These are phyloP conservation scores for Hirudinaria manillensis DNA, from an alignment of 2,888 invertebrate genomes.

Conservation along the genomic window DNA sequence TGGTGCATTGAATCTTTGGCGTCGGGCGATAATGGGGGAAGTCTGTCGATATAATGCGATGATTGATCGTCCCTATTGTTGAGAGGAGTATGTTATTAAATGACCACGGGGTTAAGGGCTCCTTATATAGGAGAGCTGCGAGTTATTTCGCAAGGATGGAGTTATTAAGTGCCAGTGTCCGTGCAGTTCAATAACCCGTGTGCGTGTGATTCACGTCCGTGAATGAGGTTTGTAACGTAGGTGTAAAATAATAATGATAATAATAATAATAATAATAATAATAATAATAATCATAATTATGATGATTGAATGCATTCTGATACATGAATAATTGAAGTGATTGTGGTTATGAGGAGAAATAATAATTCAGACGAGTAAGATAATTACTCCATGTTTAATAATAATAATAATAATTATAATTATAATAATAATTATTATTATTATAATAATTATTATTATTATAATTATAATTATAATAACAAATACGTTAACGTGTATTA, in stretches of 20 bases:
- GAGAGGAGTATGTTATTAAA: conserved; percentile 3
- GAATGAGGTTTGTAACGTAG: too few relatives aligned
- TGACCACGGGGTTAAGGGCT: conserved; percentile 17
- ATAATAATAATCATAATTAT: background rate
- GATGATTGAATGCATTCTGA: background rate
- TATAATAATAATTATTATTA: background rate
- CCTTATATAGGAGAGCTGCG: background rate
- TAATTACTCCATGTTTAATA: background rate
- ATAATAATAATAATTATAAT: background rate
- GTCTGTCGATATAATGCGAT: conserved; percentile 13
- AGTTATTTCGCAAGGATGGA: conserved; percentile 7
- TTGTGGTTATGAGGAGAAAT: too few relatives aligned
- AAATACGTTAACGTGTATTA: background rate
- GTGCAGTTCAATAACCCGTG: background rate
- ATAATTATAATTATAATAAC: background rate
- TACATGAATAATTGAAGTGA: too few relatives aligned
- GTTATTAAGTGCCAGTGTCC: conserved; percentile 10
- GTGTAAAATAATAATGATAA: background rate
- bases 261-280: background rate
- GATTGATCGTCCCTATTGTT: conserved; percentile 16
- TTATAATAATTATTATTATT: background rate
- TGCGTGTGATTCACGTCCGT: too few relatives aligned
- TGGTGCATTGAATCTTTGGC: conserved; percentile 5
- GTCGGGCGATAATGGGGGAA: conserved; percentile 14
- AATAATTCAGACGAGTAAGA: background rate